phyloP scores from a whole-genome alignment of 2,113 vertebrate species.

The Sphaerodactylus townsendi region DNA sequence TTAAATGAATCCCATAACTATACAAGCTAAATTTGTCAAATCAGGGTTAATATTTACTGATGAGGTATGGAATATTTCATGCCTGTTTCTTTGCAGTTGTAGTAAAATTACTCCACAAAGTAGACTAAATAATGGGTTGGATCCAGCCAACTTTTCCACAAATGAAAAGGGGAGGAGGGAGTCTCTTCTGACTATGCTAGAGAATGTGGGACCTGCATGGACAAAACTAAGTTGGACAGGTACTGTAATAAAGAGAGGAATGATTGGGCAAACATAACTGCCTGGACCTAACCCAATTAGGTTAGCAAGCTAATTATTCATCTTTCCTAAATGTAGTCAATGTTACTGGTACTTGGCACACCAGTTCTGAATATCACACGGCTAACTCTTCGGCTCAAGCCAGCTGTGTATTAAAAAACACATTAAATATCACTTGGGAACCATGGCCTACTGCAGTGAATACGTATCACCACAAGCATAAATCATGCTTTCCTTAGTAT shows the following conservation, averaged over 20 bases:
- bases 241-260: too few relatives aligned
- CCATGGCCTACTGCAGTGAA: background rate
- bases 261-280: too few relatives aligned
- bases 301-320: background rate
- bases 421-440: background rate
- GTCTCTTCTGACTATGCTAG: too few relatives aligned
- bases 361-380: background rate
- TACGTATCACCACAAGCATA: background rate
- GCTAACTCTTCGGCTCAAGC: background rate
- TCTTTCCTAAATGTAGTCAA: conserved; percentile 7
- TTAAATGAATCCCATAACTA: background rate
- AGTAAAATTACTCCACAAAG: conserved; percentile 33
- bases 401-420: background rate
- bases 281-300: conserved; percentile 14
- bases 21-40: background rate
- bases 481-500: background rate
- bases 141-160: too few relatives aligned
- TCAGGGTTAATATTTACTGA: conserved; percentile 6
- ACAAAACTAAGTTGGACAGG: too few relatives aligned
- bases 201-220: too few relatives aligned
- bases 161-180: too few relatives aligned
- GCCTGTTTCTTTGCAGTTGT: conserved; percentile 18
- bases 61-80: background rate
- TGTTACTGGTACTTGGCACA: background rate
- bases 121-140: conserved; percentile 4